Base-by-base conservation (phyloP, 2,797 vertebrate genomes). In the Dipus sagitta region DNA sequence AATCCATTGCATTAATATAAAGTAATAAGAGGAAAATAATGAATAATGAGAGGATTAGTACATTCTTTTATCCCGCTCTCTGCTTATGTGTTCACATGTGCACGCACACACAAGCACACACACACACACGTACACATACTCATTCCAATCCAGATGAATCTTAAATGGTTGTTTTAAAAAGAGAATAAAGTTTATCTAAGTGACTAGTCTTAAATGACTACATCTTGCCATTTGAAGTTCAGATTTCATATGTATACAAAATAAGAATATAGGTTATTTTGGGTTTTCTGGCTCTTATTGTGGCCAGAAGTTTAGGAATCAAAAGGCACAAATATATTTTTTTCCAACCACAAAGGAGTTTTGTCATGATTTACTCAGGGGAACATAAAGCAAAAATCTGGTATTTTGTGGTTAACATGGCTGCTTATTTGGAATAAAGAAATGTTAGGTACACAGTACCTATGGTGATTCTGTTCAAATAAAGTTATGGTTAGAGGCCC, bases 361-460 rank as follows among this genome's bases (percentile, higher is more conserved):
- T 93, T 70, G 38, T 84, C 20, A 52, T 64, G n/a, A 72, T 94
- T 85, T 87, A 71, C 24, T 38, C 54, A 92, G 86, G 26, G 72
- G 28, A 86, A 78, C 82, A 71, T 30, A 79, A 94, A 92, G 13
- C 85, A n/a, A 78, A 65, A 91, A 84, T 64, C 20, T 90, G 58
- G 3, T 52, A 89, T 93, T 80, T 90, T 79, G 21, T 83, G 70
- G 54, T 86, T 90, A 83, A 86, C 80, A 62, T 38, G 9, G 32
- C 88, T 93, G 38, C 21, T 64, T 77, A n/a, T 71, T 92, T 42
- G 82, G 0, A 87, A 34, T 85, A 0, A 42, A 80, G 83, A 92
- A 82, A 83, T 34, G 8, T 9, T 32, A 84, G 64, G 14, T 81
- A 5, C 24, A 0, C 60, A 10, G 3, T 58, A 42, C 13, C 38